Evolutionary conservation across 2,888 invertebrate species (phyloP).

Genomic region (Eupithecia insigniata): DNA sequence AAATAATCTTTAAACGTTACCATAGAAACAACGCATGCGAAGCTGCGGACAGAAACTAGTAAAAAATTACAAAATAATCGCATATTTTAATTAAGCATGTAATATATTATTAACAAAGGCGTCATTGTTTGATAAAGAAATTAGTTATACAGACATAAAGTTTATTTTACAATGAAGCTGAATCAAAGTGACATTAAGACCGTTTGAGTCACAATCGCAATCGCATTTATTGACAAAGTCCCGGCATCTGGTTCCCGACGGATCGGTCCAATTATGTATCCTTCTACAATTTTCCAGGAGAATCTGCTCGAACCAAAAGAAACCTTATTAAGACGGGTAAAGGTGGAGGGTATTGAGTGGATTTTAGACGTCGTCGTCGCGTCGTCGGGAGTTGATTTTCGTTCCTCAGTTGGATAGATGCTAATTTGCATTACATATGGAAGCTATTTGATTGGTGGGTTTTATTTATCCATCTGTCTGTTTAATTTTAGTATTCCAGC

Average conservation of each 20-base stretch:
- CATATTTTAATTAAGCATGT: not conserved
- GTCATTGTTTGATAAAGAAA: not conserved
- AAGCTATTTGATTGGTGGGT: slow-evolving; percentile 31
- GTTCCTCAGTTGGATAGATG: slow-evolving; percentile 54
- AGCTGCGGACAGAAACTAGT: not conserved
- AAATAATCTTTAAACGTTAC: not conserved
- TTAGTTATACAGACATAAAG: slow-evolving; percentile 1
- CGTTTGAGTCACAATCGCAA: slow-evolving; percentile 61
- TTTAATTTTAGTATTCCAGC: not conserved
- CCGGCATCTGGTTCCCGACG: slow-evolving; percentile 63
- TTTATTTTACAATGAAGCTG: slow-evolving; percentile 21
- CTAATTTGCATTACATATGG: slow-evolving; percentile 60
- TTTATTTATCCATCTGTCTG: not conserved
- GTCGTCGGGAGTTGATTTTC: slow-evolving; percentile 40
- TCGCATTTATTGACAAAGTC: slow-evolving; percentile 69
- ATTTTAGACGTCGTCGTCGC: slow-evolving; percentile 28
- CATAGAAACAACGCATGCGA: not conserved
- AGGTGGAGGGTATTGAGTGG: slow-evolving; percentile 19
- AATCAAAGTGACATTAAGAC: slow-evolving; percentile 7
- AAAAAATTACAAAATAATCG: not conserved
- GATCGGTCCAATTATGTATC: slow-evolving; percentile 68
- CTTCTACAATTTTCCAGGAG: slow-evolving; percentile 41
- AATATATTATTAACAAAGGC: not conserved
- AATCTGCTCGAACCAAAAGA: slow-evolving; percentile 36
- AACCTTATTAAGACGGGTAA: slow-evolving; percentile 40